Percentiles rank a stretch among this genome's conserved stretches.
Conservation (phyloP, 2,797 vertebrate genomes). For the Argentina silus region DNA sequence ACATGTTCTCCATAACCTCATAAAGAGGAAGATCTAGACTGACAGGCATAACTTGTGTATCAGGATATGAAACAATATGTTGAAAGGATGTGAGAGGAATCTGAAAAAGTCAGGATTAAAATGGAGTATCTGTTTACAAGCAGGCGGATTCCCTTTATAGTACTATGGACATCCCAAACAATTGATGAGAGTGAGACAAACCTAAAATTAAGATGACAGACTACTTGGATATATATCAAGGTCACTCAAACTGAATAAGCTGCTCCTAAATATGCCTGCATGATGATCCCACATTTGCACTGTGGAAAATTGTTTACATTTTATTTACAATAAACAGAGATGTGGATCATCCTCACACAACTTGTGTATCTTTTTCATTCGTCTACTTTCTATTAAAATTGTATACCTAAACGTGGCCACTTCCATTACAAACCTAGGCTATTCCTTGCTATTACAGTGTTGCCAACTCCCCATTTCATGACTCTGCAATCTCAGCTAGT, state of each 20-base stretch:
- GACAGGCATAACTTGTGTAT: neutral
- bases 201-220: neutral
- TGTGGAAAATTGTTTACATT: neutral
- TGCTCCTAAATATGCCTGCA: no score
- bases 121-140: neutral
- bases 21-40: neutral
- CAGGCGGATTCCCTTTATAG: neutral
- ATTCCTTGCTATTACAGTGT: no score
- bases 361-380: neutral
- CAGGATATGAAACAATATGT: neutral
- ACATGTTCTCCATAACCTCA: constrained; percentile 4
- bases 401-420: no score
- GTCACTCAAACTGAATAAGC: no score
- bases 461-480: no score
- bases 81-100: neutral
- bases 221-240: neutral
- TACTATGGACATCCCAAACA: neutral
- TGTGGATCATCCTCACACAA: neutral
- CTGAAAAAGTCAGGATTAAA: neutral
- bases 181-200: neutral
- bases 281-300: no score
- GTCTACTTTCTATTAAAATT: neutral
- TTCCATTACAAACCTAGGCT: no score
- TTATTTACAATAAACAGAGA: constrained; percentile 2
- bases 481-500: no score